Evolutionary conservation across 2,113 vertebrate species (phyloP).

Genomic region (Acanthochromis polyacanthus): DNA sequence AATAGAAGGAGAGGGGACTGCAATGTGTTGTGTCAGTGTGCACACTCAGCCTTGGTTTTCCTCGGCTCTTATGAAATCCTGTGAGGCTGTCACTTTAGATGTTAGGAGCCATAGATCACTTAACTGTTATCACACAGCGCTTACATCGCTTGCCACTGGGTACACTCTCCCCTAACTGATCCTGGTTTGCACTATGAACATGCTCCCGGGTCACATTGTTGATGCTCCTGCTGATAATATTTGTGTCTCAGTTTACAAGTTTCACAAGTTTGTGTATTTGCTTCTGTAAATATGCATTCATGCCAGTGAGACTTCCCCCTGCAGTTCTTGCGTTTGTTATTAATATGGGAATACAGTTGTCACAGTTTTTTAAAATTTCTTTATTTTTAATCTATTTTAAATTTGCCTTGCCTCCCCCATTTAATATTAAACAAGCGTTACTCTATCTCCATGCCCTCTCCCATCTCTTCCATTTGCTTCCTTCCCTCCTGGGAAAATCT

Average conservation of each 20-base stretch:
- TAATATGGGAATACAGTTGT: background rate
- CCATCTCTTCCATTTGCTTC: slow-evolving; percentile 34
- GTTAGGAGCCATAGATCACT: slow-evolving; percentile 70
- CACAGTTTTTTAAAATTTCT: background rate
- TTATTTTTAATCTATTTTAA: slow-evolving; percentile 26
- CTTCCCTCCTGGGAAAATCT: slow-evolving; percentile 58
- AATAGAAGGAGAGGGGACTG: background rate
- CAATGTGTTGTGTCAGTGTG: background rate
- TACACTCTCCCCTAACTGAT: slow-evolving; percentile 36
- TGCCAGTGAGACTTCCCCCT: background rate
- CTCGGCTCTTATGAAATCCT: slow-evolving; percentile 64
- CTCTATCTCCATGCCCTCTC: slow-evolving; percentile 37
- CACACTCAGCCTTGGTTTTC: slow-evolving; percentile 32
- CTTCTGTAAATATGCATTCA: slow-evolving; percentile 2
- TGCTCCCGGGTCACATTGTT: slow-evolving; percentile 21
- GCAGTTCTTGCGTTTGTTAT: slow-evolving; percentile 2
- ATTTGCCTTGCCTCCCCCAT: slow-evolving; percentile 35
- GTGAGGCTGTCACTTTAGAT: slow-evolving; percentile 64
- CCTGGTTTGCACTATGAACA: slow-evolving; percentile 15
- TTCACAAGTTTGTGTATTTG: background rate
- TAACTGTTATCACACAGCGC: slow-evolving; percentile 57
- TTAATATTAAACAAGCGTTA: slow-evolving; percentile 48
- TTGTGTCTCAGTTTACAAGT: background rate
- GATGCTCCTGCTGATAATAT: slow-evolving; percentile 6
- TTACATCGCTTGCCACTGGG: slow-evolving; percentile 48